Base-by-base conservation (phyloP, 2,113 vertebrate genomes). In the Rhombomys opimus region DNA sequence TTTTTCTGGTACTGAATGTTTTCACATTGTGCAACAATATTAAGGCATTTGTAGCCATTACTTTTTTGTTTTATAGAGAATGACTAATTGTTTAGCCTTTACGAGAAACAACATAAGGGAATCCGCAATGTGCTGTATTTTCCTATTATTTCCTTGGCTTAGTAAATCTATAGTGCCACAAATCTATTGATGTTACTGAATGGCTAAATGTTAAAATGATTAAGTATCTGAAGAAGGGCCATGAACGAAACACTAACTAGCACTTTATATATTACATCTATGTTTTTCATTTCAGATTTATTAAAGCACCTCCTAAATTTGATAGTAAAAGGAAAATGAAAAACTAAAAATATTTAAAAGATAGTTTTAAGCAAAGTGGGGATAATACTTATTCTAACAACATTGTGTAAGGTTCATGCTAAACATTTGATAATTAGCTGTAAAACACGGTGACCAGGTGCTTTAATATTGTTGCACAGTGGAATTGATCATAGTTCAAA, bases 281-380 rank as follows among this genome's bases (percentile, higher is more conserved):
- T 70, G 63, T 67, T 80, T 32, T 57, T 87, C 23, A 88, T 89
- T 90, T 92, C 38, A 92, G 46, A 54, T 91, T 89, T 54, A 73
- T 27, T 87, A 46, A 46, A 41, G 41, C 89, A 90, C 46, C 91
- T 94, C 14, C 90, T 23, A 94, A 75, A 61, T 94, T 75, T 90
- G 59, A 14, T 72, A 61, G 65, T 32, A 89, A 92, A 96, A 96
- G 81, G 11, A 92, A 68, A 96, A 97, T 89, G 73, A 54, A 65
- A 38, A 95, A 84, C 13, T 59, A 59, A 57, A 41, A 91, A 80
- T 59, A 72, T 17, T 23, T 1, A 78, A 67, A 93, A 46, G 46
- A 46, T 46, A 46, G 46, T 92, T 52, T 75, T 93, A 75, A 89
- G n/a, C 23, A 65, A 92, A 63, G 50, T 90, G 70, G 82, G 77